phyloP scores from a whole-genome alignment of 2,888 invertebrate genomes.

The Pyrochroa serraticornis region DNA sequence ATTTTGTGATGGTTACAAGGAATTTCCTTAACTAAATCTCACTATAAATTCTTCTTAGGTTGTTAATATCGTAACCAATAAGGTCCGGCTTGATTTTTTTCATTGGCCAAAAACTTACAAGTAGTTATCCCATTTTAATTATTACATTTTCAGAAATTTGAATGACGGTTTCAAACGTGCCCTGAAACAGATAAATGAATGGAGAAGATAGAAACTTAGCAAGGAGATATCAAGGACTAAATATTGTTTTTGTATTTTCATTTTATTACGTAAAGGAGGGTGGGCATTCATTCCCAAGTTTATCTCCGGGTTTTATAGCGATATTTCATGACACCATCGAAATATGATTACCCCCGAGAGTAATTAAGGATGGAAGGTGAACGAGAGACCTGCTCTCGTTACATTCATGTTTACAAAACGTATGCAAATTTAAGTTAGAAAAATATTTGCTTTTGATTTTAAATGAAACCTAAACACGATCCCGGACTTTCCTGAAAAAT shows the following conservation, averaged over 20 bases:
- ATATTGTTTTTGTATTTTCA: conserved; percentile 3
- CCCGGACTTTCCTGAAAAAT: no score
- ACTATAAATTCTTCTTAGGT: not conserved
- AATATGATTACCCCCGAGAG: conserved; percentile 30
- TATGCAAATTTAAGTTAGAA: not conserved
- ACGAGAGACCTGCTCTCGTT: not conserved
- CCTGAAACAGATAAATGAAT: not conserved
- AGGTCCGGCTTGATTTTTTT: no score
- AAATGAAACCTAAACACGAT: no score
- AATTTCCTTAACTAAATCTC: conserved; percentile 1
- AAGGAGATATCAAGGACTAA: not conserved
- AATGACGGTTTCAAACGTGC: no score
- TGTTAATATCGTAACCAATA: no score
- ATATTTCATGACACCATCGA: conserved; percentile 29
- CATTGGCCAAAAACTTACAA: no score
- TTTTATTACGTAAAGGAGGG: not conserved
- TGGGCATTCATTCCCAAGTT: not conserved
- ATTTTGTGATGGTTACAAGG: not conserved
- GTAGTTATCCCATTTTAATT: not conserved
- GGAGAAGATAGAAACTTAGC: not conserved
- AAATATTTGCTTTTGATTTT: no score
- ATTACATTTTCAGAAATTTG: not conserved
- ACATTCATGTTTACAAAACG: not conserved
- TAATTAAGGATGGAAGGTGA: conserved; percentile 12
- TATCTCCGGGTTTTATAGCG: conserved; percentile 16